phyloP scores from a whole-genome alignment of 2,888 invertebrate genomes.

The Pyrrhia umbra region DNA sequence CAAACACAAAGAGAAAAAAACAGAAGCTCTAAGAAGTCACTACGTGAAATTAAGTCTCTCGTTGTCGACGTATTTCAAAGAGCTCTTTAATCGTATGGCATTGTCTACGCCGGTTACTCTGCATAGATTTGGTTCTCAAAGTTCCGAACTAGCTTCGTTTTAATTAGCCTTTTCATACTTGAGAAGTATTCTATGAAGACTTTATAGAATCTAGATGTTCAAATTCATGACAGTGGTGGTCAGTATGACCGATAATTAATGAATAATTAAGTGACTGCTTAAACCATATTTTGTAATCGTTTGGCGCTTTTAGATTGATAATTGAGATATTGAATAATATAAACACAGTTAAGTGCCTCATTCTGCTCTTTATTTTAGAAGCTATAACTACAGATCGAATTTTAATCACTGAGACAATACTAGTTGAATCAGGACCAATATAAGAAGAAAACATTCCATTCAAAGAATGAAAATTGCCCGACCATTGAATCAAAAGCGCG shows the following conservation, averaged over 20 bases:
- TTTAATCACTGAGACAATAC: too few species aligned
- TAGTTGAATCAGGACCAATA: too few species aligned
- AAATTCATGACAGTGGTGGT: background rate
- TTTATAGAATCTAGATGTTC: background rate
- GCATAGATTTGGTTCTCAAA: background rate
- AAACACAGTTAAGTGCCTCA: too few species aligned
- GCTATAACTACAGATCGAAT: too few species aligned
- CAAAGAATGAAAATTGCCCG: conserved; percentile 15
- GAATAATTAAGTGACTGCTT: too few species aligned
- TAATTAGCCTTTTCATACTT: conserved; percentile 14
- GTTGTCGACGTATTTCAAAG: background rate
- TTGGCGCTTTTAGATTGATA: too few species aligned
- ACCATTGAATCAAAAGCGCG: conserved; percentile 19
- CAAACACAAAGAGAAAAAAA: background rate
- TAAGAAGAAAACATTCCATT: conserved; percentile 2
- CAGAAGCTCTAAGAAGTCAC: background rate
- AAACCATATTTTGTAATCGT: too few species aligned
- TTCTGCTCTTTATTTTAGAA: too few species aligned
- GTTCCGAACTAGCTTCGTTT: background rate
- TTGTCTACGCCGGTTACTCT: conserved; percentile 2
- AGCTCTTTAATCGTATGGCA: background rate
- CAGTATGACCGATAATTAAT: too few species aligned
- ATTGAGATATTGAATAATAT: too few species aligned
- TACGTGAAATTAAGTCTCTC: background rate
- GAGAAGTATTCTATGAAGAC: conserved; percentile 6